These are phyloP conservation scores for Turnix velox DNA, from an alignment of 2,113 vertebrate genomes.

Conservation along the genomic window DNA sequence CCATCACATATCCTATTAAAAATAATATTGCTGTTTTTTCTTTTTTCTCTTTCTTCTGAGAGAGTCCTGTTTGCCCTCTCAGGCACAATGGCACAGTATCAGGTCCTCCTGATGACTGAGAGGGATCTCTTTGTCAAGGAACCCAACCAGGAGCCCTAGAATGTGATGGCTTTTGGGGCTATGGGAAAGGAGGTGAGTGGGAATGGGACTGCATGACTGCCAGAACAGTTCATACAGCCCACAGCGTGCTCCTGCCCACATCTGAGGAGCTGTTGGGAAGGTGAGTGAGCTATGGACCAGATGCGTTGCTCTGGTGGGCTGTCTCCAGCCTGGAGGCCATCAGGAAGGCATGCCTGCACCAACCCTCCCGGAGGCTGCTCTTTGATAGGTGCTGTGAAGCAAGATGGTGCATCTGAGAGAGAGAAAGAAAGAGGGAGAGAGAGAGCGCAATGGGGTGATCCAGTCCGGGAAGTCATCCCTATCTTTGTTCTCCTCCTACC, in stretches of 20 bases:
- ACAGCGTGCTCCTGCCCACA: slow-evolving; percentile 56
- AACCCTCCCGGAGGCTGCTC: background rate
- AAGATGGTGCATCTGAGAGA: background rate
- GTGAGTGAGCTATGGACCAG: background rate
- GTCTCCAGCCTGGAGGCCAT: slow-evolving; percentile 41
- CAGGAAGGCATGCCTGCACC: background rate
- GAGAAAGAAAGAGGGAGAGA: background rate
- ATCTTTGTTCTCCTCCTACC: slow-evolving; percentile 64
- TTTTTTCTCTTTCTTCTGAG: background rate
- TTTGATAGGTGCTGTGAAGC: slow-evolving; percentile 38
- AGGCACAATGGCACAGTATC: fast-evolving
- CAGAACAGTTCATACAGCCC: slow-evolving; percentile 16
- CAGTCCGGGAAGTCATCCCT: slow-evolving; percentile 48
- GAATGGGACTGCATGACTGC: background rate
- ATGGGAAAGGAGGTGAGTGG: slow-evolving; percentile 5
- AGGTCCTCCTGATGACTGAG: background rate
- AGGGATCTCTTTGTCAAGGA: background rate
- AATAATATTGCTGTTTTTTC: too few relatives aligned
- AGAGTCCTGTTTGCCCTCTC: background rate
- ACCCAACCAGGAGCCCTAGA: background rate
- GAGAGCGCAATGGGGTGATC: background rate
- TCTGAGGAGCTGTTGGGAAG: slow-evolving; percentile 49
- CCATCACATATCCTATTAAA: too few relatives aligned
- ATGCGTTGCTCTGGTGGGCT: slow-evolving; percentile 22
- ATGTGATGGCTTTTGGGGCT: background rate